Percentiles rank a stretch among this genome's conserved stretches.
Conservation (phyloP, 2,797 vertebrate genomes). For the Scleropages formosus region DNA sequence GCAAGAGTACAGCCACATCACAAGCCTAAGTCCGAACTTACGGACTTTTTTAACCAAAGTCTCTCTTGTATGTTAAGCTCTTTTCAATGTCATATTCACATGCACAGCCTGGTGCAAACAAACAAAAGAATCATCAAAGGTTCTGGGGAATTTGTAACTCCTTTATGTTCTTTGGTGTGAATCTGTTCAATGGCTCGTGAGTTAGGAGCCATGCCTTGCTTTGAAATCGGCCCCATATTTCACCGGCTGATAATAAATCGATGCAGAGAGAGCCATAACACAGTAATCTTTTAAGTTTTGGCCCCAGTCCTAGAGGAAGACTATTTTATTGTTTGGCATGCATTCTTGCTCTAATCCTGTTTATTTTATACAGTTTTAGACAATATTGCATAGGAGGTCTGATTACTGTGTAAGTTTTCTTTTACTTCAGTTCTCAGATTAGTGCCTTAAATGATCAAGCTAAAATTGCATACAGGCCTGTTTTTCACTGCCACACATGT, state of each 20-base stretch:
- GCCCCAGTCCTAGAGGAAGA: slow-evolving; percentile 12
- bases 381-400: not conserved
- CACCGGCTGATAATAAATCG: not conserved
- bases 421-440: not conserved
- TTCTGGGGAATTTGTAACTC: slow-evolving; percentile 1
- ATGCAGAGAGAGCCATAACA: not conserved
- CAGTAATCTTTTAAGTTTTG: slow-evolving; percentile 19
- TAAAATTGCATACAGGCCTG: not conserved
- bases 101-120: too few species aligned
- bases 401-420: not conserved
- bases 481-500: not conserved
- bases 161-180: not conserved
- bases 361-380: slow-evolving; percentile 6
- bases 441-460: not conserved
- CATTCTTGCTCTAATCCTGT: not conserved
- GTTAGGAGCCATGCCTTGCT: not conserved
- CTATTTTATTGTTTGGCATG: not conserved
- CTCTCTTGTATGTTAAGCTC: too few species aligned
- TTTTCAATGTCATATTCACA: too few species aligned
- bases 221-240: not conserved
- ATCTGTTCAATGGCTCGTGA: not conserved
- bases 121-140: not conserved
- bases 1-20: too few species aligned
- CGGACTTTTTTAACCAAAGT: too few species aligned
- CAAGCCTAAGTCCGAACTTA: too few species aligned